Conservation (phyloP, 2,888 invertebrate genomes). For the Brenthis ino region DNA sequence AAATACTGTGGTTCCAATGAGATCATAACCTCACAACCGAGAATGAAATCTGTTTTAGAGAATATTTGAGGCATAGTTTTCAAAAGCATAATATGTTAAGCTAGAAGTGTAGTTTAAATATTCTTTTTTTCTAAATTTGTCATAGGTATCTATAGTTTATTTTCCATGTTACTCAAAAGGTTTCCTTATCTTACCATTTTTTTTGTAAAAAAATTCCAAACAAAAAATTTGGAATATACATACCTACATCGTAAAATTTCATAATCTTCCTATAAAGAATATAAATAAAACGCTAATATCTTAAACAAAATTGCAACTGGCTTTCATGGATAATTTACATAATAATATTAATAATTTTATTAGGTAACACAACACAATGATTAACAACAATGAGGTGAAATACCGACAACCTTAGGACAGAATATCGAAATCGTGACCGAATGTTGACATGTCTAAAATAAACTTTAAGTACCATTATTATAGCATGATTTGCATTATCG, state of each 20-base stretch:
- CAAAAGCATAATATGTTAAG: no score
- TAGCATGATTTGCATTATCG: conserved; percentile 63
- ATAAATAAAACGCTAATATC: not conserved
- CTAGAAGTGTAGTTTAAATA: no score
- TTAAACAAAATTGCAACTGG: conserved; percentile 1
- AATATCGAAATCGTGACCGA: conserved; percentile 70
- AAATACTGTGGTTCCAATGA: no score
- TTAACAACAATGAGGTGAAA: conserved; percentile 71
- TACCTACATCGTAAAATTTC: not conserved
- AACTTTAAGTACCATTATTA: conserved; percentile 53
- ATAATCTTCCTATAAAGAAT: not conserved
- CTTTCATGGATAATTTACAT: conserved; percentile 3
- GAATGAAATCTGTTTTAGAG: no score
- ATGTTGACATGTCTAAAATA: conserved; percentile 47
- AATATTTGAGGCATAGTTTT: no score
- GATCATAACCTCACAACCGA: no score
- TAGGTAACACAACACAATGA: conserved; percentile 47
- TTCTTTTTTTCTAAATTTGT: no score
- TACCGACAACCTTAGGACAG: conserved; percentile 65
- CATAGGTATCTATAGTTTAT: no score
- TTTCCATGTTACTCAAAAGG: no score
- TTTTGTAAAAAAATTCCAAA: no score
- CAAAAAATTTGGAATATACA: no score
- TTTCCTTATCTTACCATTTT: no score
- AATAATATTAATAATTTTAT: conserved; percentile 32